Evolutionary conservation across 2,113 vertebrate genomes (phyloP).

Genomic region (Nerophis lumbriciformis): DNA sequence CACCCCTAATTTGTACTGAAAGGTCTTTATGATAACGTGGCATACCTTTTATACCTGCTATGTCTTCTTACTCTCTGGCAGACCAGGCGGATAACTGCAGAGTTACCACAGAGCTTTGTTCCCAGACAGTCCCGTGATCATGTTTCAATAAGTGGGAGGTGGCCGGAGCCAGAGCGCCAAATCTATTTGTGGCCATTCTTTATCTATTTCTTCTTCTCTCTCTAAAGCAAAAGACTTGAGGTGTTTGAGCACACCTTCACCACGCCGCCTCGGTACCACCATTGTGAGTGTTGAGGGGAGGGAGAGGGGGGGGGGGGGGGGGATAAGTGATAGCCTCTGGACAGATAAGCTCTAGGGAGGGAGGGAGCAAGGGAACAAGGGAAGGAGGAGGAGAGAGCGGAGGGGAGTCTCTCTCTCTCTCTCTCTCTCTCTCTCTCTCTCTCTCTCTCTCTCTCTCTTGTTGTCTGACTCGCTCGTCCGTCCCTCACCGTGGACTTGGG

Average conservation of each 20-base stretch:
- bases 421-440: slow-evolving; percentile 44
- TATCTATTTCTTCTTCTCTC: slow-evolving; percentile 1
- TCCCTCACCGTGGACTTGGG: slow-evolving; percentile 18
- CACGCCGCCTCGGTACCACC: slow-evolving; percentile 48
- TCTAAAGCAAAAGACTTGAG: slow-evolving; percentile 11
- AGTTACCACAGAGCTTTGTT: too few relatives aligned
- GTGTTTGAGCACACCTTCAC: slow-evolving; percentile 27
- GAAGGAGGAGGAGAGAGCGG: slow-evolving; percentile 38
- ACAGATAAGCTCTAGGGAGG: slow-evolving; percentile 68
- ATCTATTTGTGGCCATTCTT: neutral
- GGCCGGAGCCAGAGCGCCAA: too few relatives aligned
- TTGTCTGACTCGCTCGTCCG: slow-evolving; percentile 22
- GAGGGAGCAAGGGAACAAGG: slow-evolving; percentile 32
- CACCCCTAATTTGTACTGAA: too few relatives aligned
- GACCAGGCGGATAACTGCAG: too few relatives aligned
- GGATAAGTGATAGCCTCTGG: slow-evolving; percentile 58
- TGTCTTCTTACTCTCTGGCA: too few relatives aligned
- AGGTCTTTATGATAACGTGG: too few relatives aligned
- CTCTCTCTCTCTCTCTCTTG: slow-evolving; percentile 23
- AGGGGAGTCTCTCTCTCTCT: slow-evolving; percentile 50
- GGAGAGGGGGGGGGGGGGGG: neutral
- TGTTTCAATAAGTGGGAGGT: too few relatives aligned
- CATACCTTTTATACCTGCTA: too few relatives aligned
- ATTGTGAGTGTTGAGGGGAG: slow-evolving; percentile 30
- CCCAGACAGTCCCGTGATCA: too few relatives aligned